phyloP scores from a whole-genome alignment of 1,140 invertebrate genomes.

The Arctopsyche grandis region DNA sequence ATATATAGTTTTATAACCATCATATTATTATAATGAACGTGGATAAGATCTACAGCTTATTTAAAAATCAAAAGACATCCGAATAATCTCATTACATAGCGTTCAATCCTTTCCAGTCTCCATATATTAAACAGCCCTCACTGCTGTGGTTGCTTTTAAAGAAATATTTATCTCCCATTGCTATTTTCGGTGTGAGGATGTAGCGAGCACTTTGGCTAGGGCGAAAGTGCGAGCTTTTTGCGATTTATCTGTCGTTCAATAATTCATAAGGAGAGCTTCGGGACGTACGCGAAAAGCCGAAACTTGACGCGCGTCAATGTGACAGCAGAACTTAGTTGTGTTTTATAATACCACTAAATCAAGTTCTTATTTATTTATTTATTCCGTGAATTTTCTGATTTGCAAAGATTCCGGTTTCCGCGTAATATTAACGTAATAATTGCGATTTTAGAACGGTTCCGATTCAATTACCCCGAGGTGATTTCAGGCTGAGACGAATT shows the following conservation, averaged over 20 bases:
- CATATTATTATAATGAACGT: too few species aligned
- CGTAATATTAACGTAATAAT: too few species aligned
- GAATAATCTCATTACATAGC: too few species aligned
- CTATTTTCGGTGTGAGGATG: constrained; percentile 3
- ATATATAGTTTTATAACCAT: too few species aligned
- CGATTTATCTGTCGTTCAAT: constrained; percentile 29
- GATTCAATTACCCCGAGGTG: too few species aligned
- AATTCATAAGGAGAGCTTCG: constrained; percentile 16
- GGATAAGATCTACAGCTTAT: background rate
- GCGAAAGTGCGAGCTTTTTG: constrained; percentile 13
- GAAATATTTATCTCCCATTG: constrained; percentile 19
- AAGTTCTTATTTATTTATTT: too few species aligned
- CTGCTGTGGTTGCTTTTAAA: background rate
- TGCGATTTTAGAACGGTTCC: too few species aligned
- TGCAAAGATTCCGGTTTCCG: too few species aligned
- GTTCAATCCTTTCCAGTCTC: too few species aligned
- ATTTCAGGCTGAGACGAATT: background rate
- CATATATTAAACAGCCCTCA: background rate
- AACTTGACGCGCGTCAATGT: constrained; percentile 15
- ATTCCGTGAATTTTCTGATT: background rate
- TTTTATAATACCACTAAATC: constrained; percentile 14
- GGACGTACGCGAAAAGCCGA: background rate
- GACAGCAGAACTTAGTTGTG: constrained; percentile 7
- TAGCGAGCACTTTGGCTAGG: background rate
- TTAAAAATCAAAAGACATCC: background rate